Conservation (phyloP, 2,888 invertebrate species). For the Hirtodrosophila alboralis region DNA sequence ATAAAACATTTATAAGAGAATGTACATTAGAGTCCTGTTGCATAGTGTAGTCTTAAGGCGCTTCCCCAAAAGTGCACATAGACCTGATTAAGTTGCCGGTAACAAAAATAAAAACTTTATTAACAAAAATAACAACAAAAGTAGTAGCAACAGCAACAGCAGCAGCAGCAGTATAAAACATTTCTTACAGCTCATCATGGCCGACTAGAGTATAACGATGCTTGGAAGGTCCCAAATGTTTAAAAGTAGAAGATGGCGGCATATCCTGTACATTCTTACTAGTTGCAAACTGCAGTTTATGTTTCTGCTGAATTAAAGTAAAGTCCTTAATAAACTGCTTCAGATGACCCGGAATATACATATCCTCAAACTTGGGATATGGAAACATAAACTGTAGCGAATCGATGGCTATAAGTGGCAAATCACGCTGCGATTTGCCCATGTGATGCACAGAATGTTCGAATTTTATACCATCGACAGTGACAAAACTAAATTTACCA, state of each 20-base stretch:
- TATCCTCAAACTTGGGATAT: slow-evolving; percentile 34
- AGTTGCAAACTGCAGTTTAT: background rate
- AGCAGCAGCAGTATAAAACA: slow-evolving; percentile 6
- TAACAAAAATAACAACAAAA: too few species aligned
- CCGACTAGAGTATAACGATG: slow-evolving; percentile 55
- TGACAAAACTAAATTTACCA: slow-evolving; percentile 42
- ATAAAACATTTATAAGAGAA: too few species aligned
- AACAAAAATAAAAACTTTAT: slow-evolving; percentile 49
- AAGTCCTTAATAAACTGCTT: slow-evolving; percentile 43
- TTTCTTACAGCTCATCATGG: slow-evolving; percentile 59
- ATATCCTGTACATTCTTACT: background rate
- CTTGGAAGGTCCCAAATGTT: slow-evolving; percentile 62
- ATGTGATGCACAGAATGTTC: slow-evolving; percentile 52
- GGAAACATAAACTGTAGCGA: slow-evolving; percentile 50
- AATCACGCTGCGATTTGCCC: slow-evolving; percentile 32
- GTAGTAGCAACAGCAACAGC: slow-evolving; percentile 12
- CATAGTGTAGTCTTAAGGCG: slow-evolving; percentile 13
- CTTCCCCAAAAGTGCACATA: slow-evolving; percentile 5
- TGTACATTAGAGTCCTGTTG: too few species aligned
- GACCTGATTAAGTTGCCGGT: slow-evolving; percentile 58
- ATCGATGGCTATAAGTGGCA: slow-evolving; percentile 65
- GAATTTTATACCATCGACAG: slow-evolving; percentile 46
- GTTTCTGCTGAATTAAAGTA: background rate
- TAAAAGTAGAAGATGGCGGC: slow-evolving; percentile 48
- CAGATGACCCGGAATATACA: slow-evolving; percentile 52